Evolutionary conservation across 2,113 vertebrate species (phyloP).

Genomic region (Caracal caracal): DNA sequence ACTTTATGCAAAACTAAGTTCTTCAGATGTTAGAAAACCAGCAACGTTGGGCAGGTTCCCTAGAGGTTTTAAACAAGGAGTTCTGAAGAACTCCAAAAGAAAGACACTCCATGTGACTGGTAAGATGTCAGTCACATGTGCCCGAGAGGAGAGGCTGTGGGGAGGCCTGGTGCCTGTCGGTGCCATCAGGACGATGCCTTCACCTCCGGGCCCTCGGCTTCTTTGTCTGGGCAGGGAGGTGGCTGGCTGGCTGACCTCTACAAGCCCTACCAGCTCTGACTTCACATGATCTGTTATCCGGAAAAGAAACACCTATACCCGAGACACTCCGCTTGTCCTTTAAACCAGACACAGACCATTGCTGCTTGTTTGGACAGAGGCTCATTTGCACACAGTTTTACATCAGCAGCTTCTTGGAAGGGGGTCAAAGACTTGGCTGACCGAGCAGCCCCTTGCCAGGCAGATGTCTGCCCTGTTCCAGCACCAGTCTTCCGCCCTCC

Average conservation of each 20-base stretch:
- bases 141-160: background rate
- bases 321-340: background rate
- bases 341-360: background rate
- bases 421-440: background rate
- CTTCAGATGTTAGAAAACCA: background rate
- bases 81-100: background rate
- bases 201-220: no score
- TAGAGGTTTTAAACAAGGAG: background rate
- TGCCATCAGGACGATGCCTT: no score
- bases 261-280: background rate
- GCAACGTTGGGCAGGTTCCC: background rate
- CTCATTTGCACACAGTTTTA: accelerated
- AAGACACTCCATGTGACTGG: background rate
- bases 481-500: background rate
- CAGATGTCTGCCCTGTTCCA: accelerated
- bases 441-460: background rate
- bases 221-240: background rate
- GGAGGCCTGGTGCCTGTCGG: no score
- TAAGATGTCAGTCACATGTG: background rate
- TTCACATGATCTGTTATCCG: background rate
- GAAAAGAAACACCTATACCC: background rate
- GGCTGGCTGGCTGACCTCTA: background rate
- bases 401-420: background rate
- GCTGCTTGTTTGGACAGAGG: background rate
- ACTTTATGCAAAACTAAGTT: background rate